phyloP scores from a whole-genome alignment of 2,113 vertebrate species.

The Pelecanus crispus region DNA sequence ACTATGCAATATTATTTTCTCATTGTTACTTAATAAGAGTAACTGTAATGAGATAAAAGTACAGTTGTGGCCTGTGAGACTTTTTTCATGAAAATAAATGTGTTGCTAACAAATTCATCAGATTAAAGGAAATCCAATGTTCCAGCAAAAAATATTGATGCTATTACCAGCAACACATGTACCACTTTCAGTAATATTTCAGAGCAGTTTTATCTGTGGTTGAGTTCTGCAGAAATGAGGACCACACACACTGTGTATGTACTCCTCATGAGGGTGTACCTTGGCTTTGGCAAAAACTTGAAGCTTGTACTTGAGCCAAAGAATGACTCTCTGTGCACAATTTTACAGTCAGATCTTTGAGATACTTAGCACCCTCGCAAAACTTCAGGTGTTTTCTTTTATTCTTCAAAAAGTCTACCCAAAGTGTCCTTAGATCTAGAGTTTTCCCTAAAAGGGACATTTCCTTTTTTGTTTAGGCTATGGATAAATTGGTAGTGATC shows the following conservation, averaged over 20 bases:
- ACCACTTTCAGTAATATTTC: not conserved
- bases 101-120: not conserved
- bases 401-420: not conserved
- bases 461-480: not conserved
- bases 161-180: not conserved
- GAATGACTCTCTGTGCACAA: not conserved
- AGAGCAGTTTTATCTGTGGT: not conserved
- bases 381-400: not conserved
- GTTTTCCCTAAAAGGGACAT: not conserved
- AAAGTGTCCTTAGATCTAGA: not conserved
- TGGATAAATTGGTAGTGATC: not conserved
- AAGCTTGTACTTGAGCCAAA: not conserved
- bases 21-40: not conserved
- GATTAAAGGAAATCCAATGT: not conserved
- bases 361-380: not conserved
- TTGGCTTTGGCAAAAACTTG: not conserved
- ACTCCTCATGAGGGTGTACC: not conserved
- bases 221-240: not conserved
- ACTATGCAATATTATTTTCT: not conserved
- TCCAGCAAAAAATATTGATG: not conserved
- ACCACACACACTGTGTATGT: accelerated
- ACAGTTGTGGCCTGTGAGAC: not conserved
- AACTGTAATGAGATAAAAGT: not conserved
- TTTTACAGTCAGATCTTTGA: not conserved
- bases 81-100: not conserved